A percentile compares a stretch with the other conserved stretches of the same genome.
phyloP scores from a whole-genome alignment of 2,888 invertebrate species.

The Brachycybe producta region DNA sequence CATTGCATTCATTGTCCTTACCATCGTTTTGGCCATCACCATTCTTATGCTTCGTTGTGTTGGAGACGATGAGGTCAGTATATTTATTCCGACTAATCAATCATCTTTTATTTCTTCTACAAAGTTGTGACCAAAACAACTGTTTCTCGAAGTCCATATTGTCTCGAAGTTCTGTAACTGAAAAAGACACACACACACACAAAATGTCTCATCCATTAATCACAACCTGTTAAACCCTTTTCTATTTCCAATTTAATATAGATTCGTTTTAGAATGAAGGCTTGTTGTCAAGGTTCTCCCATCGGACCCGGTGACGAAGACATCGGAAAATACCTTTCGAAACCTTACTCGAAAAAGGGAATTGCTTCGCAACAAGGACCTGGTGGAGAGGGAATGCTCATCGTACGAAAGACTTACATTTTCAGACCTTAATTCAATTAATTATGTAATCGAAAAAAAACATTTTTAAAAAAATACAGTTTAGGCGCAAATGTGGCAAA shows the following conservation, averaged over 20 bases:
- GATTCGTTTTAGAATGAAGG: conserved; percentile 7
- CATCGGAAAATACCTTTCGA: conserved; percentile 6
- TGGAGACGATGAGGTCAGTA: conserved; percentile 15
- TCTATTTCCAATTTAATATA: neutral
- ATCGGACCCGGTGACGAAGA: conserved; percentile 9
- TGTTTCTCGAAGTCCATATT: too few relatives aligned
- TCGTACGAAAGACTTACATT: conserved; percentile 12
- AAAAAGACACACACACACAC: too few relatives aligned
- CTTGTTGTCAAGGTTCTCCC: conserved; percentile 7
- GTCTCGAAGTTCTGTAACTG: too few relatives aligned
- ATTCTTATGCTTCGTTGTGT: conserved; percentile 16
- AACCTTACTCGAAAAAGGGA: neutral
- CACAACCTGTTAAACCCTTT: too few relatives aligned
- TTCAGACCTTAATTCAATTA: conserved; percentile 6
- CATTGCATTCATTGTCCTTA: conserved; percentile 14
- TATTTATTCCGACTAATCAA: neutral
- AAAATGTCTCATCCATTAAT: too few relatives aligned
- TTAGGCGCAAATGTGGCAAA: too few relatives aligned
- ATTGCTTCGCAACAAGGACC: neutral
- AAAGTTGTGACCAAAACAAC: too few relatives aligned
- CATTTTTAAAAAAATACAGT: too few relatives aligned
- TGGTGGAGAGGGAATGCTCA: conserved; percentile 11
- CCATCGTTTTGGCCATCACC: conserved; percentile 15
- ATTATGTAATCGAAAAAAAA: too few relatives aligned
- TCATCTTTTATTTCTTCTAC: too few relatives aligned